Evolutionary conservation across 2,797 vertebrate genomes (phyloP), one percentile per base, ranked within the genome.

Genomic region (Enteromius radiatus): DNA sequence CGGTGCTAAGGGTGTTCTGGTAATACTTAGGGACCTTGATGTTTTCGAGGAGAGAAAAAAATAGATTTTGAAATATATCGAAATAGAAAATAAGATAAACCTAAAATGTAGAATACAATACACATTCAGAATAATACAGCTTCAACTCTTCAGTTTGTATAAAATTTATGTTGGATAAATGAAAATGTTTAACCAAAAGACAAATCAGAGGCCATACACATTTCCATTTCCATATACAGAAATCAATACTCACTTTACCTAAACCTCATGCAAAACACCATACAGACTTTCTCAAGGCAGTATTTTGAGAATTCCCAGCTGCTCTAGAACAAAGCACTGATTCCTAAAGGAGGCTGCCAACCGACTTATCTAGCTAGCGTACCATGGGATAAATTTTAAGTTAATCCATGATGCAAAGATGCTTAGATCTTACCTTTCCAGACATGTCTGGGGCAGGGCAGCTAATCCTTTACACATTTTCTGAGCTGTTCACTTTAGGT

Each of bases 401-500:
- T 69, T 15, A 61, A 43, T 43, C 11, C 10, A 17, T 31, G 21
- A 80, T 78, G 12, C 36, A 43, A 9, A 79, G 4, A 21, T 7
- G 19, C 63, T 11, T 10, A 80, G 45, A 63, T 76, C 95, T 96
- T 92, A 98, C 97, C 97, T 96, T 87, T 96, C 96, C 84, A 97
- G 94, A 90, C 97, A 98, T 87, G 94, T 94, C 70, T 97, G 96
- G 79, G 96, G 97, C 85, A 98, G 91, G 4, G 96, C 96, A 49
- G 96, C 95, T 90, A 98, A 95, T 94, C 97, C 97, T 92, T 96
- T 97, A 91, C 97, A 98, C 97, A 98, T 98, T 90, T 93, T 96
- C 89, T 88, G 56, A 63, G 10, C 23, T 21, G 88, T 86, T 93
- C 77, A 85, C 84, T 85, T 36, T 75, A 86, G 85, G n/a, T 38